Conservation (phyloP, 1,140 invertebrate species). For the Latrodectus geometricus region DNA sequence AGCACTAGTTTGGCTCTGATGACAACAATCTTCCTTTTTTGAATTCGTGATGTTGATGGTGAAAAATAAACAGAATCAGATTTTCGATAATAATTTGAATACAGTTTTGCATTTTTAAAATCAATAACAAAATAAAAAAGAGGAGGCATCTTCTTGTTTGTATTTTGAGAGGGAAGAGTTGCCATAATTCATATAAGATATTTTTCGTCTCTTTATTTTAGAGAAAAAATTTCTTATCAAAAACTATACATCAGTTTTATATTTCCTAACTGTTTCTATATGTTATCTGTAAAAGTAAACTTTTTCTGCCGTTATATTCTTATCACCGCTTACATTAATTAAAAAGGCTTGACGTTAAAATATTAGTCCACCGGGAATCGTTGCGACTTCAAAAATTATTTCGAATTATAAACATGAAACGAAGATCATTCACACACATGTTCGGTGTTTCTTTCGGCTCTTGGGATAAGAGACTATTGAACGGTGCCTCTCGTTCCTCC, state of each 20-base stretch:
- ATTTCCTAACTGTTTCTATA: too few relatives aligned
- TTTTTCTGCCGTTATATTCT: too few relatives aligned
- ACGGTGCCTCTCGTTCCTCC: conserved; percentile 39
- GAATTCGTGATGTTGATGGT: not conserved
- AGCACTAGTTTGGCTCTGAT: conserved; percentile 9
- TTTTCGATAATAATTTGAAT: conserved; percentile 14
- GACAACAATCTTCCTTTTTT: conserved; percentile 5
- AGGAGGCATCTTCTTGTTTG: not conserved
- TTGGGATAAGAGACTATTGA: conserved; percentile 40
- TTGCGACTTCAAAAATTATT: too few relatives aligned
- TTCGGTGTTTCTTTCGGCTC: conserved; percentile 18
- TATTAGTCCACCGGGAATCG: too few relatives aligned
- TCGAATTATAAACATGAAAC: too few relatives aligned
- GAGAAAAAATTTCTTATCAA: too few relatives aligned
- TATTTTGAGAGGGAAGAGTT: not conserved
- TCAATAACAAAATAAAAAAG: conserved; percentile 29
- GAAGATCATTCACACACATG: not conserved
- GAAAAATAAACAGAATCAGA: not conserved
- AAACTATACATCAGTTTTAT: too few relatives aligned
- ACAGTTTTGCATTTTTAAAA: conserved; percentile 18
- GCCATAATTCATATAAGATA: too few relatives aligned
- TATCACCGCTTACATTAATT: too few relatives aligned
- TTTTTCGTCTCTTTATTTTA: too few relatives aligned
- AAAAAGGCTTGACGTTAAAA: too few relatives aligned
- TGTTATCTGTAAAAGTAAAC: too few relatives aligned